Evolutionary conservation across 2,797 vertebrate species (phyloP), one percentile per base, ranked within the genome.

Genomic region (Poecilia picta): DNA sequence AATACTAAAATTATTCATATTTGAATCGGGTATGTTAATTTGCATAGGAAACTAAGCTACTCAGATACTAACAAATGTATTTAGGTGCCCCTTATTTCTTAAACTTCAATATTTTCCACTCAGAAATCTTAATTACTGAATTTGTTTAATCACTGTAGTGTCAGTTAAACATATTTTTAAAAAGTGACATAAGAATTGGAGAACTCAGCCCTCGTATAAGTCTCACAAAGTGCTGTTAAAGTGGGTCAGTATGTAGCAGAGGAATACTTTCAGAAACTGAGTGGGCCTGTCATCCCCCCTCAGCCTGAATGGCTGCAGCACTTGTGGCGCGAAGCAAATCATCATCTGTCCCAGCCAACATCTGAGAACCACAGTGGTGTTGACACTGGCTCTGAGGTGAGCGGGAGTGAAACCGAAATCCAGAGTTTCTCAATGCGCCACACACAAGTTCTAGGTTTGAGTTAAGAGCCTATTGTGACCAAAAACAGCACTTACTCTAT

Each of bases 381-480:
- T 94, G 91, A 93, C 89, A 88, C 92, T 94, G 91, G 92, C 91
- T 82, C 83, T 8, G 89, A 88, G 89, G 92, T 91, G 86, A 90
- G 83, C 89, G 87, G 88, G 84, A 86, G 87, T 84, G 88, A 91
- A 93, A 90, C 89, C 80, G 20, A 90, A 91, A 90, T 84, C 86
- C 89, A 81, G 55, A 79, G 76, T 84, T 90, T 88, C 88, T 90
- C 81, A 87, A 81, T 79, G n/a, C 82, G 15, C 82, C 72, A 71
- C 83, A 85, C 82, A 82, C 85, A 76, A 81, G 75, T 80, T 85
- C 83, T 76, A 75, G 74, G 83, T 79, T 85, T 62, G 76, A 75
- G 81, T 36, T 81, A 46, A 85, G 88, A 84, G 81, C 49, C 83
- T 76, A 91, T 90, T 90, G 87, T 93, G 87, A 93, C 83, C 76